Evolutionary conservation across 2,888 invertebrate species (phyloP), one percentile per base, ranked within the genome.

Genomic region (Meliscaeva auricollis): DNA sequence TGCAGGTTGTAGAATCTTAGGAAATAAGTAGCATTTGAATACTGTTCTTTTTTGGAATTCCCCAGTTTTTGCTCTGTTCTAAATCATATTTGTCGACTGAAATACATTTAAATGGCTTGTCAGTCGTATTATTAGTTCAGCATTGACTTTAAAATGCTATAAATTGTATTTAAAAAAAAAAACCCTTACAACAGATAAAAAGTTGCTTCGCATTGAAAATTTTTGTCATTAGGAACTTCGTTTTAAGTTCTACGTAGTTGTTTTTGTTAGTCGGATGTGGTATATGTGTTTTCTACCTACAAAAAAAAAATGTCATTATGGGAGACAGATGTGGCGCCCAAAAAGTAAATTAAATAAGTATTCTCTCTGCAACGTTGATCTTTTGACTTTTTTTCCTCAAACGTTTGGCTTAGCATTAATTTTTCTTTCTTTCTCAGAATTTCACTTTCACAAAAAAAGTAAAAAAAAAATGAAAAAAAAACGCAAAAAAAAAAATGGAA

Each of bases 361-460:
- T 46, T 26, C 46, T 30, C 3, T n/a, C 11, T 30, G 13, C 20
- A 30, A 44, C 62, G 44, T 46, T 46, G 44, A 46, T 64, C 44
- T 38, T 46, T 62, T 62, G 30, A 44, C 30, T 72, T 82, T 76
- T 38, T 38, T 38, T 38, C 35, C 3, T 38, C 35, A 38, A 38
- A 38, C 35, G 15, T 48, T 56, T 30, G 64, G 48, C 62, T 41
- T 26, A 56, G 46, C 46, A 69, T 66, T 60, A 48, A 20, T 46
- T 48, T 78, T 74, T 66, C n/a, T 69, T 73, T 44, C 26, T 56
- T 52, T n/a, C 66, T 26, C 35, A 54, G 60, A 58, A 72, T 78
- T 82, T 78, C 72, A 73, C 73, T 82, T 82, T 82, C 60, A 58
- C 0, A 44, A 26, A 73, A 66, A 64, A 41, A 48, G 46, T 66